These are phyloP conservation scores for Girardinichthys multiradiatus DNA, from an alignment of 2,113 vertebrate genomes.

Conservation along the genomic window DNA sequence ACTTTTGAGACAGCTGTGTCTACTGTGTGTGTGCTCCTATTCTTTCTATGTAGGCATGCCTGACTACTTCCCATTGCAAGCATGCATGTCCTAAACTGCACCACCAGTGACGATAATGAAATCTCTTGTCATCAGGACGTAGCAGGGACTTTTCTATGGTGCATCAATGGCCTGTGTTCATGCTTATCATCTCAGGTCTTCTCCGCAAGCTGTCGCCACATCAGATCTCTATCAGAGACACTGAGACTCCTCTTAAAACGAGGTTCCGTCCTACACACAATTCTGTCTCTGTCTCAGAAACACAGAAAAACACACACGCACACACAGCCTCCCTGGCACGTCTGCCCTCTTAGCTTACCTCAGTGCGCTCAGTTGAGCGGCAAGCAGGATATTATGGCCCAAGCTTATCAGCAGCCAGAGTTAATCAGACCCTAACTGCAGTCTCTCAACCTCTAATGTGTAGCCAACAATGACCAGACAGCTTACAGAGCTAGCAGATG, in stretches of 20 bases:
- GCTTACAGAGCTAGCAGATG: background rate
- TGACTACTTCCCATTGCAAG: slow-evolving; percentile 3
- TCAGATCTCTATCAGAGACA: slow-evolving; percentile 61
- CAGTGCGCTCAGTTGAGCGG: slow-evolving; percentile 15
- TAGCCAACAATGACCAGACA: slow-evolving; percentile 6
- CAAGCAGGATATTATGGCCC: slow-evolving; percentile 34
- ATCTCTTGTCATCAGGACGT: slow-evolving; percentile 32
- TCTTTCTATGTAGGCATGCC: slow-evolving; percentile 27
- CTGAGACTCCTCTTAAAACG: slow-evolving; percentile 53
- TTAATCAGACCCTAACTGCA: slow-evolving; percentile 55
- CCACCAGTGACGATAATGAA: slow-evolving; percentile 40
- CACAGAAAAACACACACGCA: slow-evolving; percentile 21
- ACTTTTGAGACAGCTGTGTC: slow-evolving; percentile 50
- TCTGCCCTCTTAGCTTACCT: background rate
- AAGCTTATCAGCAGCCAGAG: slow-evolving; percentile 38
- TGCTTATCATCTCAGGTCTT: slow-evolving; percentile 57
- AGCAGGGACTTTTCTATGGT: slow-evolving; percentile 21
- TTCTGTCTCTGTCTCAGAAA: slow-evolving; percentile 50
- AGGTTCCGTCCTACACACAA: slow-evolving; percentile 52
- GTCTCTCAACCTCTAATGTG: slow-evolving; percentile 18
- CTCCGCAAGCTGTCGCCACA: slow-evolving; percentile 27
- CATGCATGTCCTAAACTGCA: background rate
- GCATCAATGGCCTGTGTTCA: slow-evolving; percentile 47
- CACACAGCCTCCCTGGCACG: slow-evolving; percentile 6
- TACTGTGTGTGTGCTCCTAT: background rate